A percentile compares a stretch with the other conserved stretches of the same genome.
These are phyloP conservation scores for Anthopleura sola DNA, from an alignment of 64 coral and sea anemone genomes.

Conservation along the genomic window DNA sequence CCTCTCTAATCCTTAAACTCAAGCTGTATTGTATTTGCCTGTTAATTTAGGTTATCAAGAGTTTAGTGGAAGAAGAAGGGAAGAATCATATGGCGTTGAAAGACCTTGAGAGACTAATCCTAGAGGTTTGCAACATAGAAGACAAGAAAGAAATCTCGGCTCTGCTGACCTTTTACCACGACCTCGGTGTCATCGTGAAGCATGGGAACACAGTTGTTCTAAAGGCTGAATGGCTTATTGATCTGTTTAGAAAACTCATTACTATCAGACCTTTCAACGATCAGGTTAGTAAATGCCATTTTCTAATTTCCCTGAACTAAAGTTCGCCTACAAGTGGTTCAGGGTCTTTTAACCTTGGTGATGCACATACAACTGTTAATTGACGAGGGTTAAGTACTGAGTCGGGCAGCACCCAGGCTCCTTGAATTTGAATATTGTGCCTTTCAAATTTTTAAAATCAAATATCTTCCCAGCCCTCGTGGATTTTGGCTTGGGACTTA, in stretches of 20 bases:
- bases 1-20: too few relatives aligned
- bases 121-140: slow-evolving; percentile 34
- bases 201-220: slow-evolving; percentile 50
- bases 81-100: neutral
- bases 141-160: slow-evolving; percentile 22
- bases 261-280: slow-evolving; percentile 42
- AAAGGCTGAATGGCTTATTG: slow-evolving; percentile 48
- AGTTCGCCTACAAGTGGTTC: too few relatives aligned
- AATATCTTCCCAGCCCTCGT: too few relatives aligned
- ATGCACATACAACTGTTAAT: too few relatives aligned
- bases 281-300: slow-evolving; percentile 2
- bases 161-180: slow-evolving; percentile 55
- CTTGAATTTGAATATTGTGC: too few relatives aligned
- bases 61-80: slow-evolving; percentile 7
- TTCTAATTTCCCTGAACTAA: too few relatives aligned
- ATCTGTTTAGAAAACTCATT: slow-evolving; percentile 40
- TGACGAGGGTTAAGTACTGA: too few relatives aligned
- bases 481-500: too few relatives aligned
- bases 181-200: slow-evolving; percentile 52
- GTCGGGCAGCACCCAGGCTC: too few relatives aligned
- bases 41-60: slow-evolving; percentile 14
- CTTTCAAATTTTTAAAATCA: too few relatives aligned
- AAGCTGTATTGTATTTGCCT: too few relatives aligned
- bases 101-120: neutral
- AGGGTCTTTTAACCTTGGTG: too few relatives aligned